These are phyloP conservation scores for Dynastes tityus DNA, from an alignment of 2,888 invertebrate genomes.

Conservation along the genomic window DNA sequence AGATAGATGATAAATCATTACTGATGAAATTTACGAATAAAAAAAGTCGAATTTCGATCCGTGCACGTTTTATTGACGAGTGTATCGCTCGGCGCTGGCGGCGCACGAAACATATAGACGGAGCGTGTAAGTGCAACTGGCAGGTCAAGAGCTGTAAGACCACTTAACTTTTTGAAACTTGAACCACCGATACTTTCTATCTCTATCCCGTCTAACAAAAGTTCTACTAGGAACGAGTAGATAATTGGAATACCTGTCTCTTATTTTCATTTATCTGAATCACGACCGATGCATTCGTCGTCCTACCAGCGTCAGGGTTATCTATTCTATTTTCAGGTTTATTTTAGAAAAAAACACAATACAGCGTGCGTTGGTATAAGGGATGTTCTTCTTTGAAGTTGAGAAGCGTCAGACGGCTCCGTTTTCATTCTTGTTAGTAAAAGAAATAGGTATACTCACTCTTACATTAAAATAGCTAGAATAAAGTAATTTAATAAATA, in stretches of 20 bases:
- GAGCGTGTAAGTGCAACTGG: conserved; percentile 47
- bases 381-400: background rate
- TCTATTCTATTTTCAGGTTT: conserved; percentile 29
- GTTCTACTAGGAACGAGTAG: conserved; percentile 41
- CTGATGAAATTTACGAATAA: conserved; percentile 42
- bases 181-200: conserved; percentile 48
- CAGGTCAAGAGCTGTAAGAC: conserved; percentile 50
- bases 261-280: conserved; percentile 41
- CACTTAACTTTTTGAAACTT: conserved; percentile 50
- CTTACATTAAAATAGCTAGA: too few relatives aligned
- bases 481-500: too few relatives aligned
- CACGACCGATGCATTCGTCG: conserved; percentile 1
- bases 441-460: too few relatives aligned
- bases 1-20: conserved; percentile 34
- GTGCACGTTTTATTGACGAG: conserved; percentile 24
- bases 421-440: too few relatives aligned
- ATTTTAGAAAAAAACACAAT: conserved; percentile 14
- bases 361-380: background rate
- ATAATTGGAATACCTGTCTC: conserved; percentile 48
- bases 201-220: conserved; percentile 48
- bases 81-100: conserved; percentile 10
- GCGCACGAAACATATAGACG: conserved; percentile 41
- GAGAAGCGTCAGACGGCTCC: background rate
- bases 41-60: conserved; percentile 25
- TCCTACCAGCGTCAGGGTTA: conserved; percentile 19